A percentile compares a stretch with the other conserved stretches of the same genome.
These are phyloP conservation scores for Meliscaeva auricollis DNA, from an alignment of 2,888 invertebrate genomes.

Conservation along the genomic window DNA sequence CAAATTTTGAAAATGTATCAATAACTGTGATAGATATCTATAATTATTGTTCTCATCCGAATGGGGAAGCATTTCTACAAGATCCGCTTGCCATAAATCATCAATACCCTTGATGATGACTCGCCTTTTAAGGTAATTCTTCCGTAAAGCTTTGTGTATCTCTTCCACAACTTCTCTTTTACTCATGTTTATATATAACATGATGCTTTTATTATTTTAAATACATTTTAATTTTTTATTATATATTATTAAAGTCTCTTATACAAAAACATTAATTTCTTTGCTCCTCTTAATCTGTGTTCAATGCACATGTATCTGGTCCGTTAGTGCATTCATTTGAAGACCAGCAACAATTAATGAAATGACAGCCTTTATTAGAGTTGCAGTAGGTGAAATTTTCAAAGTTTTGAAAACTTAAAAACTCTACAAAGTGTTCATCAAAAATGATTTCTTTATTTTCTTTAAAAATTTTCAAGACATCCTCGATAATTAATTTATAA, in stretches of 20 bases:
- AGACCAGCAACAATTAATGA: background rate
- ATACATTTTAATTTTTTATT: background rate
- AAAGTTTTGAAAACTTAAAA: background rate
- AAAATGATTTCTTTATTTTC: background rate
- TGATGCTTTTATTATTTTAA: background rate
- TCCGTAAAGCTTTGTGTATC: too few relatives aligned
- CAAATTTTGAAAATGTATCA: background rate
- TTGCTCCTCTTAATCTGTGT: background rate
- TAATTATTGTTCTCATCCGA: background rate
- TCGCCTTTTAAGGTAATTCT: too few relatives aligned
- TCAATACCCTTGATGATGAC: too few relatives aligned
- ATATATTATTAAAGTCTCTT: background rate
- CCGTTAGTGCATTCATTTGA: background rate
- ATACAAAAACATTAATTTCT: background rate
- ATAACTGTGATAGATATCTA: background rate
- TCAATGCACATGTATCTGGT: conserved; percentile 5
- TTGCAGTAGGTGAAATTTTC: background rate
- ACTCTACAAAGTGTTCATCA: background rate
- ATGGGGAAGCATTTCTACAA: background rate
- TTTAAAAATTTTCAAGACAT: background rate
- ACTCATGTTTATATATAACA: background rate
- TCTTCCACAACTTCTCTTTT: too few relatives aligned
- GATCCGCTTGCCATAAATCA: background rate
- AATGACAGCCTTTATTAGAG: background rate
- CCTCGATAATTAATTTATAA: background rate